Percentiles rank a stretch among this genome's conserved stretches.
These are phyloP conservation scores for Osmoderma eremita DNA, from an alignment of 2,888 invertebrate species.

Conservation along the genomic window DNA sequence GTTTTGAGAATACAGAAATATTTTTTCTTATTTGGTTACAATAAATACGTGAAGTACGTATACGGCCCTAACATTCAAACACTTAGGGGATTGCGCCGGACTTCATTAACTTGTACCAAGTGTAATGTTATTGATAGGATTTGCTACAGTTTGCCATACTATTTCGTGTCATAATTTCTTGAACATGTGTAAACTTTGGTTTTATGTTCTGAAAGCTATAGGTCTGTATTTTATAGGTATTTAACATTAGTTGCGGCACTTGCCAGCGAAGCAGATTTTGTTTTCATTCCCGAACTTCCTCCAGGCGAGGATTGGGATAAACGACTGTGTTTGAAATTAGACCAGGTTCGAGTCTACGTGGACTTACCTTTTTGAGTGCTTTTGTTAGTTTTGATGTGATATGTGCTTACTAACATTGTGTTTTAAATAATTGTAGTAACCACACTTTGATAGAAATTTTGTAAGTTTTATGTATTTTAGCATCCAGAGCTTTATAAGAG, in stretches of 20 bases:
- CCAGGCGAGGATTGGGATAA: constrained; percentile 94
- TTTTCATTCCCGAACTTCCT: constrained; percentile 98
- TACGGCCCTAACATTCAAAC: too few species aligned
- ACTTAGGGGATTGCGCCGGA: too few species aligned
- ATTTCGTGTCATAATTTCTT: background rate
- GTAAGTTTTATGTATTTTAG: too few species aligned
- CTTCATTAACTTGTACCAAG: too few species aligned
- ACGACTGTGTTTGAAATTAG: constrained; percentile 93
- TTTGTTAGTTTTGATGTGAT: constrained; percentile 9
- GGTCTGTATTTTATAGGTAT: constrained; percentile 75
- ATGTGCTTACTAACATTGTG: constrained; percentile 3
- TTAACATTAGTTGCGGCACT: constrained; percentile 96
- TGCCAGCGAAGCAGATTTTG: constrained; percentile 98
- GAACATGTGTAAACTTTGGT: background rate
- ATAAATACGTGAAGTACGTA: too few species aligned
- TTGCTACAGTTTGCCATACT: background rate
- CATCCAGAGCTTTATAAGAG: too few species aligned
- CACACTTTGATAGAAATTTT: too few species aligned
- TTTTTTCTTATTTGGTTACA: too few species aligned
- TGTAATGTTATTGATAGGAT: too few species aligned
- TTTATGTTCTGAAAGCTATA: background rate
- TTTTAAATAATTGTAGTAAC: too few species aligned
- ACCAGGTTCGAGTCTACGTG: constrained; percentile 72
- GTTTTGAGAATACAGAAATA: too few species aligned
- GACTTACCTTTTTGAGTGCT: constrained; percentile 8